A percentile compares a stretch with the other conserved stretches of the same genome.
These are phyloP conservation scores for Rissa tridactyla DNA, from an alignment of 2,113 vertebrate species.

Conservation along the genomic window DNA sequence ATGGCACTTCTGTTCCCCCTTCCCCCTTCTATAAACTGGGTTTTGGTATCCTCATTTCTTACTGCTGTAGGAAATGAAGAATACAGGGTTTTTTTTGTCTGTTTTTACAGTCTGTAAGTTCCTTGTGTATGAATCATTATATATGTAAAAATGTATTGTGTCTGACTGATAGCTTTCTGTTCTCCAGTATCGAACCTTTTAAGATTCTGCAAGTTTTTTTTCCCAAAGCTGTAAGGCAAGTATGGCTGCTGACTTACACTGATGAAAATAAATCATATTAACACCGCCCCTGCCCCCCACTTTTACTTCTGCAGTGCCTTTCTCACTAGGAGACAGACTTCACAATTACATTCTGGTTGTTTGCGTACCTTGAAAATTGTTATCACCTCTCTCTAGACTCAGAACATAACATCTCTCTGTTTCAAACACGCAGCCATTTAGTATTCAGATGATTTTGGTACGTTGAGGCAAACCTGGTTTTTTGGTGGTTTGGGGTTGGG, in stretches of 20 bases:
- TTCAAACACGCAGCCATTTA: background rate
- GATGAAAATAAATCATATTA: background rate
- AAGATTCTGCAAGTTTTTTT: background rate
- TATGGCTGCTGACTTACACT: background rate
- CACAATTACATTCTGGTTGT: background rate
- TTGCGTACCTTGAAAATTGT: background rate
- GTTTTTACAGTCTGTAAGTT: background rate
- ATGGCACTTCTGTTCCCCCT: background rate
- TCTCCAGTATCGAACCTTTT: background rate
- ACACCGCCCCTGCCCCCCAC: background rate
- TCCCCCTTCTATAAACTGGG: background rate
- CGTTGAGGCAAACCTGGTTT: background rate
- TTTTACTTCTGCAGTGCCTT: background rate
- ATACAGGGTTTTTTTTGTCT: background rate
- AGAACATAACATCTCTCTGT: background rate
- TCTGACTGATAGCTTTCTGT: background rate
- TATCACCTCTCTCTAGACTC: rapidly evolving
- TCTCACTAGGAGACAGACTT: background rate
- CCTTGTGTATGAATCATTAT: background rate
- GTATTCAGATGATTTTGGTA: background rate
- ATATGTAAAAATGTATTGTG: background rate
- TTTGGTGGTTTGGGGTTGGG: background rate
- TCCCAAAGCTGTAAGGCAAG: background rate
- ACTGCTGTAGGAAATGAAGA: background rate
- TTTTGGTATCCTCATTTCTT: background rate